Conservation (phyloP, 1,140 invertebrate species). For the Hylaeus volcanicus region DNA sequence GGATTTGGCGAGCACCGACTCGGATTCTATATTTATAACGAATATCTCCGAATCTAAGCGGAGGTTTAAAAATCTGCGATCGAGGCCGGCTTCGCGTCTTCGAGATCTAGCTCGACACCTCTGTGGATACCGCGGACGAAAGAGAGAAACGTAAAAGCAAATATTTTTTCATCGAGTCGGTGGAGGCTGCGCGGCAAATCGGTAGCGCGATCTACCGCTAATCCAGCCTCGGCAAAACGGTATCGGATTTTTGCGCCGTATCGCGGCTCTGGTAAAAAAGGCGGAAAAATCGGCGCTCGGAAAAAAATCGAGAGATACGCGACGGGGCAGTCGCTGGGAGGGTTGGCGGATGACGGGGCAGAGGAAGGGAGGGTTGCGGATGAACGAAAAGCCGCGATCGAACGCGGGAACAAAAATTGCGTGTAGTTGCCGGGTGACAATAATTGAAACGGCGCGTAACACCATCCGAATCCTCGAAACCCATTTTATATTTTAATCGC, state of each 20-base stretch:
- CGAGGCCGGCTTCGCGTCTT: no score
- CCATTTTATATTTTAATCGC: slow-evolving; percentile 80
- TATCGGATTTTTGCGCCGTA: slow-evolving; percentile 75
- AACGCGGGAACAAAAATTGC: slow-evolving; percentile 73
- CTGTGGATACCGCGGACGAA: no score
- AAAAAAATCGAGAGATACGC: slow-evolving; percentile 59
- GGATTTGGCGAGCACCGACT: no score
- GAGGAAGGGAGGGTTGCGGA: slow-evolving; percentile 54
- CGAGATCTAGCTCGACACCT: no score
- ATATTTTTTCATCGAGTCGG: slow-evolving; percentile 36
- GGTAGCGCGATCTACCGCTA: slow-evolving; percentile 70
- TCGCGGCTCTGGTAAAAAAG: slow-evolving; percentile 62
- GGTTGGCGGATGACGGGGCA: not conserved
- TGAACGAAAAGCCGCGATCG: slow-evolving; percentile 68
- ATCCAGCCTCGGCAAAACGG: slow-evolving; percentile 75
- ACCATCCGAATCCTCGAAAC: slow-evolving; percentile 78
- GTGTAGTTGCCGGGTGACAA: slow-evolving; percentile 69
- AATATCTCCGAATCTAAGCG: no score
- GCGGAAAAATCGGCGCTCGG: slow-evolving; percentile 62
- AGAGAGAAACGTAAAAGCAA: not conserved
- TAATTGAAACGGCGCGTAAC: slow-evolving; percentile 80
- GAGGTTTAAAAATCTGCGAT: no score
- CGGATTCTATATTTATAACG: no score
- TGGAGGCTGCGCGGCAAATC: slow-evolving; percentile 62
- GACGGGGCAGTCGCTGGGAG: slow-evolving; percentile 37